Evolutionary conservation across 2,888 invertebrate species (phyloP).

Genomic region (Zaprionus bogoriensis): DNA sequence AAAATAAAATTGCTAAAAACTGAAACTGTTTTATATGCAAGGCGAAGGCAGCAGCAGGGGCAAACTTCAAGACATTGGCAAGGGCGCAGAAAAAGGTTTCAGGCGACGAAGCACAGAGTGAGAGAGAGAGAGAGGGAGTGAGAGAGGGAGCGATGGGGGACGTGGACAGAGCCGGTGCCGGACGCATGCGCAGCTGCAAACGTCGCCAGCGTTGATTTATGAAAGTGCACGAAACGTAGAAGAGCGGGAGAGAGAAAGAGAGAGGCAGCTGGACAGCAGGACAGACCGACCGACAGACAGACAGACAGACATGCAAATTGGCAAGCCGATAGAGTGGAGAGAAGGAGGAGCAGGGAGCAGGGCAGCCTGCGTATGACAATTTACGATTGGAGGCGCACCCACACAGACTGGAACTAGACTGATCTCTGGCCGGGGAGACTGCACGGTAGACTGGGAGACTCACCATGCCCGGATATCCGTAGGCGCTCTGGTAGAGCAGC

Average conservation of each 20-base stretch:
- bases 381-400: constrained; percentile 26
- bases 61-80: constrained; percentile 50
- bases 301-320: constrained; percentile 59
- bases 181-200: constrained; percentile 77
- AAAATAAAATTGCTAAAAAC: constrained; percentile 44
- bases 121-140: constrained; percentile 1
- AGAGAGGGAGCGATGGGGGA: not conserved
- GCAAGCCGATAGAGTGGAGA: constrained; percentile 11
- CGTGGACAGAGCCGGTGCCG: constrained; percentile 11
- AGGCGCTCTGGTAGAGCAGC: constrained; percentile 82
- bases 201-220: constrained; percentile 72
- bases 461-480: constrained; percentile 82
- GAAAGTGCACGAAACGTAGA: constrained; percentile 71
- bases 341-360: not conserved
- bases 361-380: constrained; percentile 55
- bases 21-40: constrained; percentile 76
- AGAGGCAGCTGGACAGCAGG: not conserved
- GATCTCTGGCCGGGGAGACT: not conserved
- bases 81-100: constrained; percentile 75
- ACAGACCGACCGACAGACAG: not conserved
- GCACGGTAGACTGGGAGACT: no score
- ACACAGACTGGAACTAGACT: no score
- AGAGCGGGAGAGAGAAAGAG: constrained; percentile 1
- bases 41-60: constrained; percentile 36
- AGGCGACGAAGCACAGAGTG: no score